Percentiles rank a stretch among this genome's conserved stretches.
Evolutionary conservation across 2,113 vertebrate genomes (phyloP).

Genomic region (Coptodon bakossiorum): DNA sequence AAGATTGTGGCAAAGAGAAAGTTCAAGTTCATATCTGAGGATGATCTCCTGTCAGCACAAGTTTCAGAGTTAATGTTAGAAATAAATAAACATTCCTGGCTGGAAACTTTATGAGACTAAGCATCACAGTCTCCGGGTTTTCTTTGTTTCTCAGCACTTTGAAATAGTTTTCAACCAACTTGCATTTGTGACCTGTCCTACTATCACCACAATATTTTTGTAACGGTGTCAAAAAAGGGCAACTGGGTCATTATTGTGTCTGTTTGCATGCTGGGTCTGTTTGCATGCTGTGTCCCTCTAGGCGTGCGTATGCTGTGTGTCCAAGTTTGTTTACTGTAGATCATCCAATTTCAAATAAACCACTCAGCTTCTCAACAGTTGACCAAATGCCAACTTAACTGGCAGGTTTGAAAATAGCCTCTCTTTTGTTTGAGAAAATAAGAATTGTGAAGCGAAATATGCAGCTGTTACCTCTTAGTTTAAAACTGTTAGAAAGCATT

Average conservation of each 20-base stretch:
- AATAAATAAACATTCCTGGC: background rate
- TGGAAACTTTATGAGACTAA: background rate
- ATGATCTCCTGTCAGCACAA: background rate
- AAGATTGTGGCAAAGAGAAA: background rate
- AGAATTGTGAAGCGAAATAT: background rate
- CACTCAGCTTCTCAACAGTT: background rate
- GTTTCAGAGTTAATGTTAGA: background rate
- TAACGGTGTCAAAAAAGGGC: conserved; percentile 3
- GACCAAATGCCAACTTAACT: background rate
- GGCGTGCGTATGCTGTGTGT: background rate
- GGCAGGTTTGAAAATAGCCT: background rate
- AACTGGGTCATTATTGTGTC: conserved; percentile 6
- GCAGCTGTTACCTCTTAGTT: background rate
- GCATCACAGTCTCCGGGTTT: background rate
- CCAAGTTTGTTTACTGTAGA: conserved; percentile 14
- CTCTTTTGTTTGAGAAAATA: background rate
- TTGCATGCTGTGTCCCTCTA: conserved; percentile 39
- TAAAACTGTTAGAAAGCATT: background rate
- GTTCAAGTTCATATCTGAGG: background rate
- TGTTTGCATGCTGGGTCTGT: conserved; percentile 51
- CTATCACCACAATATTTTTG: background rate
- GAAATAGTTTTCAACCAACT: background rate
- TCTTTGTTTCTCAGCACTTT: background rate
- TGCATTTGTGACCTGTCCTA: background rate
- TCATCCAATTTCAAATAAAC: conserved; percentile 17